Evolutionary conservation across 1,140 invertebrate genomes (phyloP).

Genomic region (Dendroctonus ponderosae): DNA sequence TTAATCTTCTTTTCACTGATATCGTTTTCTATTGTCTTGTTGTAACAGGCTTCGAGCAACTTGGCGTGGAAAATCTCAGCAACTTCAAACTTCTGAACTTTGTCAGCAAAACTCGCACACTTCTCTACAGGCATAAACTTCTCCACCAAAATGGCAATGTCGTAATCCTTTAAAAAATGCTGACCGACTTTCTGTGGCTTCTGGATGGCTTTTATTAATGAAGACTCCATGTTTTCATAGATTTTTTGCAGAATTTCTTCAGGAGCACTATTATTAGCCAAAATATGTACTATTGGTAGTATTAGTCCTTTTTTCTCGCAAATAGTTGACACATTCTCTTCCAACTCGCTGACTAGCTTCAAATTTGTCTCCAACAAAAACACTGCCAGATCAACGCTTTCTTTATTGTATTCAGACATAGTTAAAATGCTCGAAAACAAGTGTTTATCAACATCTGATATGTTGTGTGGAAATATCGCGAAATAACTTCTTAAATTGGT

Average conservation of each 20-base stretch:
- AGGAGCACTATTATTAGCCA: slow-evolving; percentile 49
- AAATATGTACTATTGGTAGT: slow-evolving; percentile 56
- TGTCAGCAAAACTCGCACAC: slow-evolving; percentile 55
- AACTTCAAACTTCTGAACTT: slow-evolving; percentile 60
- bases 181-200: slow-evolving; percentile 65
- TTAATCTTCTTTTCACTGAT: slow-evolving; percentile 30
- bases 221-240: slow-evolving; percentile 58
- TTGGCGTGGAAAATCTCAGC: slow-evolving; percentile 58
- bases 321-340: slow-evolving; percentile 50
- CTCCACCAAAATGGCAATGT: slow-evolving; percentile 55
- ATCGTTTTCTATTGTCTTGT: slow-evolving; percentile 47
- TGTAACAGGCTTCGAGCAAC: slow-evolving; percentile 56
- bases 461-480: slow-evolving; percentile 57
- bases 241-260: slow-evolving; percentile 52
- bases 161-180: slow-evolving; percentile 57
- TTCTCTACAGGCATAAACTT: slow-evolving; percentile 58
- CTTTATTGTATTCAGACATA: slow-evolving; percentile 48
- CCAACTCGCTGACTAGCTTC: slow-evolving; percentile 52
- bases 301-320: slow-evolving; percentile 57
- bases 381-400: slow-evolving; percentile 53
- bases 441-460: slow-evolving; percentile 51
- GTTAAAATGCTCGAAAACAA: slow-evolving; percentile 54
- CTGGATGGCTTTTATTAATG: slow-evolving; percentile 59
- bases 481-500: slow-evolving; percentile 53
- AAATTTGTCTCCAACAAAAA: slow-evolving; percentile 54